Percentiles rank a stretch among this genome's conserved stretches.
Conservation (phyloP, 2,888 invertebrate species). For the Brachyptera risi region DNA sequence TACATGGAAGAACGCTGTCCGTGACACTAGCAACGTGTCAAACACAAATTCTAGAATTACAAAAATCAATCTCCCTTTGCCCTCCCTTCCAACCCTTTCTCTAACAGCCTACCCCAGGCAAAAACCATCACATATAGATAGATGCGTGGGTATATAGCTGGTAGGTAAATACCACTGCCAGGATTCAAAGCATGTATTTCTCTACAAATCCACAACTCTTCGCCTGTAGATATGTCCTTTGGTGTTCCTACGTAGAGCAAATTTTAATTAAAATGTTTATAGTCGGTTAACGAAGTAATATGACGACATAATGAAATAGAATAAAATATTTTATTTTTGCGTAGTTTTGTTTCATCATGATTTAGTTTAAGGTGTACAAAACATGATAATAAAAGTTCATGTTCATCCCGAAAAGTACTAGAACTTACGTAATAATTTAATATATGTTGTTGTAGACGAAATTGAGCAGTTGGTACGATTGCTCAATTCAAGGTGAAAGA, state of each 20-base stretch:
- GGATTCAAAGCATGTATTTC: too few species aligned
- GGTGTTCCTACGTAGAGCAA: slow-evolving; percentile 2
- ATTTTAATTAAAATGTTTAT: slow-evolving; percentile 20
- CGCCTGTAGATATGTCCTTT: background rate
- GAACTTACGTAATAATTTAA: too few species aligned
- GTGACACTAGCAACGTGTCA: background rate
- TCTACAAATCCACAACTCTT: too few species aligned
- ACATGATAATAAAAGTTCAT: too few species aligned
- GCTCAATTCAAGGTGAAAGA: too few species aligned
- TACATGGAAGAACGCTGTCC: background rate
- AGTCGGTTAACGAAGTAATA: background rate
- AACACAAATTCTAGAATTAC: slow-evolving; percentile 15
- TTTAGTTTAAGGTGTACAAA: too few species aligned
- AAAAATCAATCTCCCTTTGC: slow-evolving; percentile 7
- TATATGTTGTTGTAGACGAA: too few species aligned
- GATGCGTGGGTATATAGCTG: background rate
- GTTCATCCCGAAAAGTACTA: too few species aligned
- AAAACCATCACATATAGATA: background rate
- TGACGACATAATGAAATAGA: background rate
- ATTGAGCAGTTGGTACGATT: too few species aligned
- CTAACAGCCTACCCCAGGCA: background rate
- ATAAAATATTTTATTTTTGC: too few species aligned
- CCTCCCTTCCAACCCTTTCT: background rate
- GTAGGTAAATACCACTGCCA: background rate
- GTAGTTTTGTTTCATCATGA: too few species aligned